Percentiles rank a stretch among this genome's conserved stretches.
phyloP scores from a whole-genome alignment of 2,888 invertebrate genomes.

The Herminia tarsipennalis region DNA sequence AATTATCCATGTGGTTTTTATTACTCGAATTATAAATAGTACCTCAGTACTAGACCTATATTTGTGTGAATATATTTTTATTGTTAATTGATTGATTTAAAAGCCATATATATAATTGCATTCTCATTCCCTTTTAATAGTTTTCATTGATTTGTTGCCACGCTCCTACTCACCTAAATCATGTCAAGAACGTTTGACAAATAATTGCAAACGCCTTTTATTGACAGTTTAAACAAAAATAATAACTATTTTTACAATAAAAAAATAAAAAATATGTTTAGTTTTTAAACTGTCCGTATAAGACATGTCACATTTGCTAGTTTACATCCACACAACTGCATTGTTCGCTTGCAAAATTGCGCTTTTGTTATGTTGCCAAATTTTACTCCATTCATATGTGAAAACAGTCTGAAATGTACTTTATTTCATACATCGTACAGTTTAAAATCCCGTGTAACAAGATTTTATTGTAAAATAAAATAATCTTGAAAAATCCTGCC shows the following conservation, averaged over 20 bases:
- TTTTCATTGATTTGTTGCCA: conserved; percentile 24
- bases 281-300: conserved; percentile 22
- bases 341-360: conserved; percentile 32
- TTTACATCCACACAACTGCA: conserved; percentile 55
- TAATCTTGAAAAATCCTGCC: background rate
- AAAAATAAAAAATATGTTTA: background rate
- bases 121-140: conserved; percentile 5
- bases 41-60: no score
- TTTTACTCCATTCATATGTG: conserved; percentile 13
- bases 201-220: conserved; percentile 11
- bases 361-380: conserved; percentile 33
- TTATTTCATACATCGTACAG: conserved; percentile 3
- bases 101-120: conserved; percentile 3
- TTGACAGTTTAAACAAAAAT: conserved; percentile 15
- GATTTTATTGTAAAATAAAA: background rate
- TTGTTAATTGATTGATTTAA: conserved; percentile 4
- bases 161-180: conserved; percentile 29
- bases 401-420: conserved; percentile 38
- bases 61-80: no score
- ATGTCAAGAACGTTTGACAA: conserved; percentile 13
- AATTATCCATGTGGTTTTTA: no score
- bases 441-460: background rate
- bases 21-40: no score
- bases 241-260: no score
- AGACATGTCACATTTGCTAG: conserved; percentile 43